Base-by-base conservation (phyloP, 2,888 invertebrate genomes). In the Tachystola acroxantha region DNA sequence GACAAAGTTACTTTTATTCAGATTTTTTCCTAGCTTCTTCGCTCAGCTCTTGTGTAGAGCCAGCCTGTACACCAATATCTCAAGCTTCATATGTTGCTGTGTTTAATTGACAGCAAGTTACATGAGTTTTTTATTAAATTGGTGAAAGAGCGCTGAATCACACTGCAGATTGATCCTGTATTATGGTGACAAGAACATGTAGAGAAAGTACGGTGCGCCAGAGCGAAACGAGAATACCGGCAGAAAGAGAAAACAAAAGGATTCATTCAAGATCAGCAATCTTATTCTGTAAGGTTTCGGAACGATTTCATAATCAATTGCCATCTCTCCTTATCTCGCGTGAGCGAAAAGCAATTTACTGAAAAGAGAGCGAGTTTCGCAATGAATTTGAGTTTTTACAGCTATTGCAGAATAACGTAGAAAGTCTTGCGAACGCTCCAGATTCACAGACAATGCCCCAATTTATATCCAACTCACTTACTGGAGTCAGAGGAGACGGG, bases 391-490 rank as follows among this genome's bases (percentile, higher is more conserved):
- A 48, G 49, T 51, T 69, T 72, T 64, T 62, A 58, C 58, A 60
- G 48, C 43, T 57, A 60, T 76, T 72, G 71, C 74, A 78, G 76
- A 80, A 81, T 80, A 52, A 59, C 61, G 59, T 70, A 59, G 56
- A 67, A 71, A 72, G 73, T 72, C 69, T 55, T 58, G 68, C 73
- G 71, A 76, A 67, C 72, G 84, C 76, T 82, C 85, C 73, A 84
- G 86, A 78, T 85, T 79, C 80, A 67, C 84, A 84, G 84, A 86
- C 86, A 86, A 85, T 85, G 85, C 75, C 80, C 86, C 78, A 86
- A 85, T 86, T 86, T 85, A 84, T 82, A 84, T 74, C 82, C 84
- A 80, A 85, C 84, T 85, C 85, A 84, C 79, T 85, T 82, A 82
- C 75, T 73, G 68, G 54, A 79, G 79, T 70, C 76, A 64, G 63